Conservation (phyloP, 1,140 invertebrate genomes). For the Zaprionus davidi region DNA sequence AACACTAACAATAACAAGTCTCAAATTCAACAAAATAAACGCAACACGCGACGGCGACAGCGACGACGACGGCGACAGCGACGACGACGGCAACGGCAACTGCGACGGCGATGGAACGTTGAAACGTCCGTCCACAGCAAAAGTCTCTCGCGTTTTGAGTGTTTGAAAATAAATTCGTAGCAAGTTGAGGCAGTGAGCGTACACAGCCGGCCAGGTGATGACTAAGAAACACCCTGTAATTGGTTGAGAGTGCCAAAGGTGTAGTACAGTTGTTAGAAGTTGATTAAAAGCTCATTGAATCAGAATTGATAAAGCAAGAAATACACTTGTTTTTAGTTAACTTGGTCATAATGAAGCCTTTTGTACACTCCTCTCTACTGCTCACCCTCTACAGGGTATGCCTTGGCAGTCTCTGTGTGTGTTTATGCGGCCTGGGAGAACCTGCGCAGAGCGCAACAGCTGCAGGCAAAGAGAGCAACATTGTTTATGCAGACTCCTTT, state of each 20-base stretch:
- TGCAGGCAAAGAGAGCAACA: conserved; percentile 36
- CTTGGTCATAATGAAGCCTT: too few species aligned
- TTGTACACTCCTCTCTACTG: not conserved
- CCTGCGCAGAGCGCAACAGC: conserved; percentile 48
- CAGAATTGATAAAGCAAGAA: not conserved
- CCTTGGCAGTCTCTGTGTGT: not conserved
- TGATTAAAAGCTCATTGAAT: not conserved
- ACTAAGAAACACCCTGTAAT: conserved; percentile 24
- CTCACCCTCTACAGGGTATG: not conserved
- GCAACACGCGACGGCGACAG: conserved; percentile 46
- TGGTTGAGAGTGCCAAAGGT: not conserved
- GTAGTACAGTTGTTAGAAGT: not conserved
- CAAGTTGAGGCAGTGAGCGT: conserved; percentile 5
- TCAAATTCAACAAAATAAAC: conserved; percentile 39
- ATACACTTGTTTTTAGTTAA: not conserved
- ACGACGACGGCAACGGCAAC: conserved; percentile 32
- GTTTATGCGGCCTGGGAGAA: conserved; percentile 22
- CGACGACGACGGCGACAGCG: conserved; percentile 31
- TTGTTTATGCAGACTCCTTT: conserved; percentile 2
- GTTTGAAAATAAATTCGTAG: conserved; percentile 31
- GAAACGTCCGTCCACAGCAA: conserved; percentile 47
- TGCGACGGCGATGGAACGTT: conserved; percentile 23
- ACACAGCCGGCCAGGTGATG: not conserved
- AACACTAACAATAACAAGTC: conserved; percentile 47
- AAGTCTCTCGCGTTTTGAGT: conserved; percentile 49